These are phyloP conservation scores for Drosophila azteca DNA, from an alignment of 1,140 invertebrate species.

Conservation along the genomic window DNA sequence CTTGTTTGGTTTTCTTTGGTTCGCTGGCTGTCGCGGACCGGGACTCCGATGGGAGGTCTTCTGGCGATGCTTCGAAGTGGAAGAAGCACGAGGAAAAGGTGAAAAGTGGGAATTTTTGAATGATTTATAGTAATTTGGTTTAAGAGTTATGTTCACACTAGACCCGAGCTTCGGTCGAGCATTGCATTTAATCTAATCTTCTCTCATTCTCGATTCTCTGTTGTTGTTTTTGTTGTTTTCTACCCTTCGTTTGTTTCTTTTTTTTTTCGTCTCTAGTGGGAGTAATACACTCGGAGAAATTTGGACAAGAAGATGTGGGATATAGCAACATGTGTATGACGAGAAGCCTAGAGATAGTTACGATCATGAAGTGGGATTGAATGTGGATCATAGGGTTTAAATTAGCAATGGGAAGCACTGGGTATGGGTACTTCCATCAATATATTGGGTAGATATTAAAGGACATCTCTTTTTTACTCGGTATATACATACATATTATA, in stretches of 20 bases:
- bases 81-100: constrained; percentile 39
- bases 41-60: constrained; percentile 32
- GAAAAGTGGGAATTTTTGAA: constrained; percentile 80
- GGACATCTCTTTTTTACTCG: too few relatives aligned
- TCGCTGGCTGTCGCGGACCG: constrained; percentile 5
- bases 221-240: neutral
- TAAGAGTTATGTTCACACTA: constrained; percentile 82
- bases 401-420: too few relatives aligned
- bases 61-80: neutral
- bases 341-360: too few relatives aligned
- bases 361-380: too few relatives aligned
- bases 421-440: too few relatives aligned
- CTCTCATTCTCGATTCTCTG: constrained; percentile 27
- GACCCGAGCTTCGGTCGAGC: constrained; percentile 42
- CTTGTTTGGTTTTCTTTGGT: constrained; percentile 12
- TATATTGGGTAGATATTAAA: too few relatives aligned
- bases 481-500: too few relatives aligned
- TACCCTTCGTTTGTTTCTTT: constrained; percentile 1
- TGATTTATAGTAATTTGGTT: constrained; percentile 80
- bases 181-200: constrained; percentile 76
- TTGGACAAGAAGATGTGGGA: neutral
- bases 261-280: constrained; percentile 1
- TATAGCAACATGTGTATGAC: too few relatives aligned
- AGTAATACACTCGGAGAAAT: constrained; percentile 18
- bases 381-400: too few relatives aligned